These are phyloP conservation scores for Hexactinellida sp. DNA, from an alignment of 37 sponge, comb jelly and placozoan species.

Conservation along the genomic window DNA sequence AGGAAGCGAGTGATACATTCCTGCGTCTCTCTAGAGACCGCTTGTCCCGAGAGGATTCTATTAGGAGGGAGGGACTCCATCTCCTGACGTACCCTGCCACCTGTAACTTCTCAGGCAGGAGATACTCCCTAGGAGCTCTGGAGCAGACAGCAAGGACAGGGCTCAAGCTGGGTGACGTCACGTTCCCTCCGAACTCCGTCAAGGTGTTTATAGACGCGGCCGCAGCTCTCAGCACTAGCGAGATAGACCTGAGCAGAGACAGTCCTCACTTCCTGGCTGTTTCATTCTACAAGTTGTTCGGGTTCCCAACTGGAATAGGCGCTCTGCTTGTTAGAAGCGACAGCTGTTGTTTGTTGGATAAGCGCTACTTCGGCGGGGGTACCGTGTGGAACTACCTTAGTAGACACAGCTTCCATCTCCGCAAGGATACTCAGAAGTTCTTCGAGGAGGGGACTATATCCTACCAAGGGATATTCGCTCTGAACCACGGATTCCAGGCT, in stretches of 20 bases:
- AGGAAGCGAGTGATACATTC: background rate
- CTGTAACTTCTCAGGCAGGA: constrained; percentile 77
- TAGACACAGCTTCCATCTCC: constrained; percentile 30
- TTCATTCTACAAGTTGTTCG: constrained; percentile 93
- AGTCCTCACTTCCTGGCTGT: constrained; percentile 68
- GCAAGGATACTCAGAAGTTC: constrained; percentile 23
- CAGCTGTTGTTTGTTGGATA: constrained; percentile 21
- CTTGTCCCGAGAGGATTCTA: background rate
- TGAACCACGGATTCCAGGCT: constrained; percentile 60
- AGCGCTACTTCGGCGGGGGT: constrained; percentile 73
- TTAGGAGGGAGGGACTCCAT: background rate
- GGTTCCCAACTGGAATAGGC: constrained; percentile 87
- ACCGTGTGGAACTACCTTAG: constrained; percentile 57
- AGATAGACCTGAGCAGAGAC: constrained; percentile 43
- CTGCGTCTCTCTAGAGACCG: background rate
- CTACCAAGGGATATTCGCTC: constrained; percentile 62
- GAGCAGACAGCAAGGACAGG: background rate
- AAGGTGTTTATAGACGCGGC: constrained; percentile 68
- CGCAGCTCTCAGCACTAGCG: constrained; percentile 46
- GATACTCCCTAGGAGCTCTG: constrained; percentile 41
- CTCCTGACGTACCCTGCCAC: constrained; percentile 88
- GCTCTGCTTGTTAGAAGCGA: constrained; percentile 67
- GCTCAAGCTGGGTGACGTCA: background rate
- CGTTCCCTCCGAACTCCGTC: constrained; percentile 22
- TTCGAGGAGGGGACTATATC: constrained; percentile 80